These are phyloP conservation scores for Toxostoma redivivum DNA, from an alignment of 2,113 vertebrate species.

Conservation along the genomic window DNA sequence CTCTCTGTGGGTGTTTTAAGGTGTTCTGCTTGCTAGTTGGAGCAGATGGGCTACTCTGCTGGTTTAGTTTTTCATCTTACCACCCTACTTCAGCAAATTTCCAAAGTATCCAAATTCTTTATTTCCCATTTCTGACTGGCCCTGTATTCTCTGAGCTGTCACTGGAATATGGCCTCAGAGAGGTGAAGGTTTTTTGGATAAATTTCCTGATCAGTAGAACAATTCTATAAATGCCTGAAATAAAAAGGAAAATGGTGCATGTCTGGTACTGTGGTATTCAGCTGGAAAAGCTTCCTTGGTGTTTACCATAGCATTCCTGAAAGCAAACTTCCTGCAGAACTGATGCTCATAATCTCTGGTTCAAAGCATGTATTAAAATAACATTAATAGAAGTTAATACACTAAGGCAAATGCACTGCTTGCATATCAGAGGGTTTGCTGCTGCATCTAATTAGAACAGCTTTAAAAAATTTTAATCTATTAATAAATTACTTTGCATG, in stretches of 20 bases:
- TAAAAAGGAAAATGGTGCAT: neutral
- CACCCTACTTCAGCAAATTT: neutral
- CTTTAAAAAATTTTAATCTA: neutral
- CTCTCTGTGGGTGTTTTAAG: neutral
- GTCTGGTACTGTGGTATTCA: neutral
- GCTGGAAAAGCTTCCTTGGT: neutral
- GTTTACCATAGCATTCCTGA: neutral
- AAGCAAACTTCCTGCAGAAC: constrained; percentile 2
- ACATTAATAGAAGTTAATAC: neutral
- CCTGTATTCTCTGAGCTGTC: neutral
- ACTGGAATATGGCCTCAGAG: neutral
- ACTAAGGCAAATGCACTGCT: neutral
- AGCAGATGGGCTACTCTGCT: neutral
- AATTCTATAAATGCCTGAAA: neutral
- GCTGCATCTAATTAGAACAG: neutral
- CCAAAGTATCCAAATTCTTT: neutral
- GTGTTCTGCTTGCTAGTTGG: neutral
- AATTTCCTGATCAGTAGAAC: neutral
- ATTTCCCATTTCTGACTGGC: neutral
- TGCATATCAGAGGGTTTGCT: neutral
- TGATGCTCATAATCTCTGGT: neutral
- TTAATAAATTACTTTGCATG: neutral
- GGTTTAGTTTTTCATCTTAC: neutral
- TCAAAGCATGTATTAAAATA: constrained; percentile 1
- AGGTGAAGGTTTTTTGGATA: neutral